Conservation (phyloP, 2,888 invertebrate species). For the Dioctria rufipes region DNA sequence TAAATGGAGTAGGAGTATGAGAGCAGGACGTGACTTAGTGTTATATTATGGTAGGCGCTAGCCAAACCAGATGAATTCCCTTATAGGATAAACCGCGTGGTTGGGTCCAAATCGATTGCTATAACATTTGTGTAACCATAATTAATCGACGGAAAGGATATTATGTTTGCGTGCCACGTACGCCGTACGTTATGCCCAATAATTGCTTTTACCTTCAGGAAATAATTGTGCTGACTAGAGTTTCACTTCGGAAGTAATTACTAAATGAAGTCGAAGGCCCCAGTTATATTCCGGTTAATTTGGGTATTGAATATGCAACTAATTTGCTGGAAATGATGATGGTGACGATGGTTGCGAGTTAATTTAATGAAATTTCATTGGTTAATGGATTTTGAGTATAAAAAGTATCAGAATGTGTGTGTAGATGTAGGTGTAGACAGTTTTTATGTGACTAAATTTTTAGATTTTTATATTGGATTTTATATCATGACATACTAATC, state of each 20-base stretch:
- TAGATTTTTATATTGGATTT: too few relatives aligned
- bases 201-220: constrained; percentile 41
- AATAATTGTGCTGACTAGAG: constrained; percentile 42
- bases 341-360: constrained; percentile 7
- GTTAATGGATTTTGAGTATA: not conserved
- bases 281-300: not conserved
- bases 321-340: constrained; percentile 35
- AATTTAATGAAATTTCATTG: constrained; percentile 28
- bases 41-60: not conserved
- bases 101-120: constrained; percentile 37
- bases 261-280: constrained; percentile 7
- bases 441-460: too few relatives aligned
- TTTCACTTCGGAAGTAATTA: constrained; percentile 40
- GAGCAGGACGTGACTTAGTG: too few relatives aligned
- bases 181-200: constrained; percentile 19
- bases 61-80: not conserved
- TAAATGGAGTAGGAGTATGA: too few relatives aligned
- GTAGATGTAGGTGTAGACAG: too few relatives aligned
- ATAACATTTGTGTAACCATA: constrained; percentile 36
- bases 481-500: too few relatives aligned
- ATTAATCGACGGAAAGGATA: constrained; percentile 41
- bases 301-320: constrained; percentile 27
- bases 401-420: too few relatives aligned
- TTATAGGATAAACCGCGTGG: constrained; percentile 31
- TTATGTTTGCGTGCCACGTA: constrained; percentile 1